These are phyloP conservation scores for Montipora efflorescens DNA, from an alignment of 64 coral and sea anemone species.

Conservation along the genomic window DNA sequence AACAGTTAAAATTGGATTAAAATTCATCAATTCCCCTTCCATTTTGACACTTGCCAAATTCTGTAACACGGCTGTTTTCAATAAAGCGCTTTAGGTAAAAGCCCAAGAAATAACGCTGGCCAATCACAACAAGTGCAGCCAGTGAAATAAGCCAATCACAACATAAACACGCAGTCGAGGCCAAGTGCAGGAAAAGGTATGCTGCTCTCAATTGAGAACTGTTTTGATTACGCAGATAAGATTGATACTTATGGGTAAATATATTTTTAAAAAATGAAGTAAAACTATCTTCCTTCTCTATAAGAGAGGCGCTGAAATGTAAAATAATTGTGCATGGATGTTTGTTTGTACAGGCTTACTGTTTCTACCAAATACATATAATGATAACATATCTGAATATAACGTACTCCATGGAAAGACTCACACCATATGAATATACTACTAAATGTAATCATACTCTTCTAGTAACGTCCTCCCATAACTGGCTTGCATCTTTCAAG, in stretches of 20 bases:
- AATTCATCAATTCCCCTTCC: neutral
- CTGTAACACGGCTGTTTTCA: neutral
- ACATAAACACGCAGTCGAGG: too few species aligned
- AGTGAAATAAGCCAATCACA: too few species aligned
- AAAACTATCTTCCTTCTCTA: neutral
- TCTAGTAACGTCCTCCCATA: neutral
- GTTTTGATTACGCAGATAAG: neutral
- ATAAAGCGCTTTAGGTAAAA: too few species aligned
- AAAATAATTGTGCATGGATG: constrained; percentile 37
- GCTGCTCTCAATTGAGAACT: too few species aligned
- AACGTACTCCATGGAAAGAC: neutral
- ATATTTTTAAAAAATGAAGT: constrained; percentile 10
- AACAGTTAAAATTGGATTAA: neutral
- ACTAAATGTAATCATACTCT: neutral
- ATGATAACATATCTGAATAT: neutral
- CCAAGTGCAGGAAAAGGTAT: too few species aligned
- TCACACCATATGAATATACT: neutral
- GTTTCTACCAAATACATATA: neutral
- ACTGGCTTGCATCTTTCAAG: neutral
- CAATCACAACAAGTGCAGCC: too few species aligned
- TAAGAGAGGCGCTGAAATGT: constrained; percentile 10
- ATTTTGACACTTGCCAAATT: neutral
- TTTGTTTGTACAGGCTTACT: constrained; percentile 8
- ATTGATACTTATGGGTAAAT: neutral
- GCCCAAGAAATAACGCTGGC: too few species aligned